Conservation (phyloP, 2,113 vertebrate species). For the Tachycineta bicolor region DNA sequence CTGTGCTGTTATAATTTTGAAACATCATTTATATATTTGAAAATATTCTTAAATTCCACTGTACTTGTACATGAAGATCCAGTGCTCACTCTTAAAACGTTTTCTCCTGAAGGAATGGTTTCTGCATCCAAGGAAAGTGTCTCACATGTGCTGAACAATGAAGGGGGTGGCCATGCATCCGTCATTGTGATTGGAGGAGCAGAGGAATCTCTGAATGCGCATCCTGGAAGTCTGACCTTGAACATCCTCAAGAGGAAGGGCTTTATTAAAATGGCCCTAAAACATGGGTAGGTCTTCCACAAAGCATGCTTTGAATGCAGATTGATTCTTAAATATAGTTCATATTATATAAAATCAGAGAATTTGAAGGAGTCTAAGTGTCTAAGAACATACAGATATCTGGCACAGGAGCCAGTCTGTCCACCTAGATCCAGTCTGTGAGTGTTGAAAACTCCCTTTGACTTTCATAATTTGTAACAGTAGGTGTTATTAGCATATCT, state of each 20-base stretch:
- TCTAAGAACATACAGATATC: background rate
- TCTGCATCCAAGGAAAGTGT: constrained; percentile 75
- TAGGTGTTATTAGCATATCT: constrained; percentile 15
- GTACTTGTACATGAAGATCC: background rate
- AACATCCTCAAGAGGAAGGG: constrained; percentile 75
- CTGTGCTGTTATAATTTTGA: background rate
- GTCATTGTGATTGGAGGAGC: constrained; percentile 78
- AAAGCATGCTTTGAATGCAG: background rate
- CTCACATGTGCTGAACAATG: constrained; percentile 66
- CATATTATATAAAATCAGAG: background rate
- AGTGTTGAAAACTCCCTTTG: constrained; percentile 23
- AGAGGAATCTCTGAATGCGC: constrained; percentile 73
- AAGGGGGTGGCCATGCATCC: constrained; percentile 71
- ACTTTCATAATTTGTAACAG: constrained; percentile 19
- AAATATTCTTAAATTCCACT: background rate
- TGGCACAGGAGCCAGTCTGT: background rate
- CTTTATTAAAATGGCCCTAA: constrained; percentile 80
- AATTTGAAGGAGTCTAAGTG: background rate
- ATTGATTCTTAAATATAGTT: background rate
- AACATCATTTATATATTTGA: background rate
- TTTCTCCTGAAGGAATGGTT: constrained; percentile 70
- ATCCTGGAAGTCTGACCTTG: constrained; percentile 72
- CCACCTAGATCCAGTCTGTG: background rate
- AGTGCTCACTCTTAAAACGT: background rate
- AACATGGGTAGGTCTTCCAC: constrained; percentile 70